Evolutionary conservation across 2,888 invertebrate species (phyloP).

Genomic region (Nomada goodeniana): DNA sequence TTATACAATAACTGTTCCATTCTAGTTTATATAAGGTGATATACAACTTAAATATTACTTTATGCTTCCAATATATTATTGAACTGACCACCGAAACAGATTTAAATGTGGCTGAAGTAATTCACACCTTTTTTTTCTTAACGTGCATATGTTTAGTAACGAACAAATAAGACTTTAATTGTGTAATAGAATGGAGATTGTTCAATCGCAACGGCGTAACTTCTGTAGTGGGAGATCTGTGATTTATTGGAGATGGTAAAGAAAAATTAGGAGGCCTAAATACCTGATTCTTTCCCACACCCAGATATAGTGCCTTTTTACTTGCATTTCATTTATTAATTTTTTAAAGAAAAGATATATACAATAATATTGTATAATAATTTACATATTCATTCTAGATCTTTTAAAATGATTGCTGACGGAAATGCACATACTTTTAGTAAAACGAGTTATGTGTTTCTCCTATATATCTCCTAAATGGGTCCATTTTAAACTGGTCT

Average conservation of each 20-base stretch:
- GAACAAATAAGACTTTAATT: slow-evolving; percentile 55
- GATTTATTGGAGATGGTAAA: slow-evolving; percentile 59
- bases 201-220: slow-evolving; percentile 70
- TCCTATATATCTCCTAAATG: slow-evolving; percentile 8
- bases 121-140: slow-evolving; percentile 53
- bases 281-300: slow-evolving; percentile 68
- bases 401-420: slow-evolving; percentile 49
- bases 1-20: slow-evolving; percentile 65
- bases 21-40: slow-evolving; percentile 67
- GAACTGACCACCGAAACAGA: slow-evolving; percentile 49
- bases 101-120: slow-evolving; percentile 40
- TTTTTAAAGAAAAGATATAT: slow-evolving; percentile 54
- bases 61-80: slow-evolving; percentile 70
- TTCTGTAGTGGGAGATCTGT: slow-evolving; percentile 66
- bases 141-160: slow-evolving; percentile 45
- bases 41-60: slow-evolving; percentile 62
- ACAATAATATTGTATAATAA: slow-evolving; percentile 56
- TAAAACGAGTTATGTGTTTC: slow-evolving; percentile 1
- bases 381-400: slow-evolving; percentile 60
- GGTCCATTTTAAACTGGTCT: slow-evolving; percentile 40
- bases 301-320: slow-evolving; percentile 74
- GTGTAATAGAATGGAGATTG: slow-evolving; percentile 59
- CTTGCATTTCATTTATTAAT: slow-evolving; percentile 69
- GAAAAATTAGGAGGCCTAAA: slow-evolving; percentile 65
- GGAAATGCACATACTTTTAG: slow-evolving; percentile 13